Percentiles rank a stretch among this genome's conserved stretches.
Evolutionary conservation across 2,888 invertebrate species (phyloP).

Genomic region (Zaprionus obscuricornis): DNA sequence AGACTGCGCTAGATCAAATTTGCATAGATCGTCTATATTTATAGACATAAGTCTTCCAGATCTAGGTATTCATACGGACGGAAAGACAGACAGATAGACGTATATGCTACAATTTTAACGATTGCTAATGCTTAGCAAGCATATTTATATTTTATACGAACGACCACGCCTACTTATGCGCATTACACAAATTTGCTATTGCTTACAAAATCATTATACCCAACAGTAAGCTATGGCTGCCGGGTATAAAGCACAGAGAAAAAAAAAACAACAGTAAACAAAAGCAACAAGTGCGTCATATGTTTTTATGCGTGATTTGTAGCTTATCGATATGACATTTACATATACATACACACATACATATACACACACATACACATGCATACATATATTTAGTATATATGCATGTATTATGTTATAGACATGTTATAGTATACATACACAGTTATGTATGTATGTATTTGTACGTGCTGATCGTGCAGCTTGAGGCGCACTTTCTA

Average conservation of each 20-base stretch:
- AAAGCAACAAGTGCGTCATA: conserved; percentile 66
- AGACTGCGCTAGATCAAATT: no score
- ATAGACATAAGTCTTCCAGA: no score
- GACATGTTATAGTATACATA: background rate
- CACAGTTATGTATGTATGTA: background rate
- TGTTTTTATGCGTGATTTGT: conserved; percentile 55
- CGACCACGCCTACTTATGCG: no score
- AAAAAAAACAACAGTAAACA: conserved; percentile 16
- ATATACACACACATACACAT: no score
- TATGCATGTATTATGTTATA: background rate
- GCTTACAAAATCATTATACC: no score
- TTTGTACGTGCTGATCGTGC: conserved; percentile 31
- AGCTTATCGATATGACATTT: conserved; percentile 51
- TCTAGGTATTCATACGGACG: no score
- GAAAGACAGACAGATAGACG: no score
- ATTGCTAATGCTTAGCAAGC: no score
- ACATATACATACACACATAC: conserved; percentile 6
- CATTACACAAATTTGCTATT: background rate
- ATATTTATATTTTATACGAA: no score
- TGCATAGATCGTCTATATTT: no score
- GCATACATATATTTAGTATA: background rate
- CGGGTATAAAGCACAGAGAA: background rate
- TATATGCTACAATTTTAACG: no score
- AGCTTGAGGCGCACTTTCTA: conserved; percentile 42
- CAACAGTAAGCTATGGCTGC: background rate